Evolutionary conservation across 2,888 invertebrate genomes (phyloP).

Genomic region (Imbricaverruca yamaguchii): DNA sequence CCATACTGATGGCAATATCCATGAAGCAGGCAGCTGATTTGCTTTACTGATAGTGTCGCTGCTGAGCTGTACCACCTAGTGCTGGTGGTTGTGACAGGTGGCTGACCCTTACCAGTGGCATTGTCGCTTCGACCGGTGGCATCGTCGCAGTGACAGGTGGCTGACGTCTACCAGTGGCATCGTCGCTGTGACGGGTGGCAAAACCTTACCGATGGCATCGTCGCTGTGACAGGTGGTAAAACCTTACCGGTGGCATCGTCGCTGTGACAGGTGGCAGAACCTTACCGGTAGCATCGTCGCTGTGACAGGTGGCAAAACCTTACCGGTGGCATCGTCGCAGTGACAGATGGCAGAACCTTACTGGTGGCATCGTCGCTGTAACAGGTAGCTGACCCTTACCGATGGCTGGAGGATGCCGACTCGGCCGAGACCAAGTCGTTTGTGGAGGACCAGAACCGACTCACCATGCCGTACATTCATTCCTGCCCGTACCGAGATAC

Average conservation of each 20-base stretch:
- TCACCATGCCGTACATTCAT: constrained; percentile 77
- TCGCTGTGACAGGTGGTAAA: not conserved
- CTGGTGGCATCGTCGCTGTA: constrained; percentile 29
- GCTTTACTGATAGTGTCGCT: too few species aligned
- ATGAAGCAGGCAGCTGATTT: too few species aligned
- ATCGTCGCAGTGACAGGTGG: too few species aligned
- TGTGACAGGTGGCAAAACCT: not conserved
- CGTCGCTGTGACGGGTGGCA: too few species aligned
- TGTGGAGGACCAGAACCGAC: constrained; percentile 80
- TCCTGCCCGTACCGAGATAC: constrained; percentile 61
- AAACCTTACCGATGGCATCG: not conserved
- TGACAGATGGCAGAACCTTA: not conserved
- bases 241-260: not conserved
- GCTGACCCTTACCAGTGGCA: too few species aligned
- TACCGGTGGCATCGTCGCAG: not conserved
- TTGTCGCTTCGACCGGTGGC: too few species aligned
- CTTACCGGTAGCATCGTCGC: not conserved
- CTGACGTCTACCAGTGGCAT: too few species aligned
- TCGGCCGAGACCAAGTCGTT: constrained; percentile 80
- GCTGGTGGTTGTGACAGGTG: too few species aligned
- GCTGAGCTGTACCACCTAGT: too few species aligned
- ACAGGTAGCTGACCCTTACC: constrained; percentile 80
- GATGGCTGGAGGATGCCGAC: constrained; percentile 96
- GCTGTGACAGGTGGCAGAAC: not conserved
- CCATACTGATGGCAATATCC: too few species aligned